Percentiles rank a stretch among this genome's conserved stretches.
Evolutionary conservation across 2,888 invertebrate genomes (phyloP).

Genomic region (Drosophila algonquin): DNA sequence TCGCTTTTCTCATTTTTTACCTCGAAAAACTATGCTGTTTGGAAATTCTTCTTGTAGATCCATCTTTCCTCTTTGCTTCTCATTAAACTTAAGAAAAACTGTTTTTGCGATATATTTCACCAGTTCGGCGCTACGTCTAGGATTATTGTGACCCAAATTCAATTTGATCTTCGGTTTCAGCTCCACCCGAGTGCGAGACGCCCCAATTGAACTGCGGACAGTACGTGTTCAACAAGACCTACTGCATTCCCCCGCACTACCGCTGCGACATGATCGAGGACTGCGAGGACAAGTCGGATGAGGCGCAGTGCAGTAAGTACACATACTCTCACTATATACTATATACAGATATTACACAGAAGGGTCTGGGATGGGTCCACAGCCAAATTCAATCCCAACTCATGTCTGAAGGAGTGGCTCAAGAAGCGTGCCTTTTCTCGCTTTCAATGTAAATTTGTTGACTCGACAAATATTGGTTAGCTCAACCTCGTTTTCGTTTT

Average conservation of each 20-base stretch:
- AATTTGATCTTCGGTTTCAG: conserved; percentile 85
- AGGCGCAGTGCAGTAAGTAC: conserved; percentile 96
- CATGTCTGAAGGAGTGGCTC: background rate
- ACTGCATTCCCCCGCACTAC: conserved; percentile 96
- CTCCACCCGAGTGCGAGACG: conserved; percentile 96
- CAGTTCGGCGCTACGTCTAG: too few species aligned
- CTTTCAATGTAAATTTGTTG: conserved; percentile 68
- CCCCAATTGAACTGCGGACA: conserved; percentile 96
- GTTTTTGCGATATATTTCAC: too few species aligned
- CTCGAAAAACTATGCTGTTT: too few species aligned
- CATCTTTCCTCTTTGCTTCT: too few species aligned
- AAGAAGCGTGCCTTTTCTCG: conserved; percentile 31
- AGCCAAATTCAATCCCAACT: conserved; percentile 10
- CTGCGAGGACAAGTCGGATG: conserved; percentile 97
- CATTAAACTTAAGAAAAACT: too few species aligned
- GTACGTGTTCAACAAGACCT: conserved; percentile 97
- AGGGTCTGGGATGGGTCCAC: background rate
- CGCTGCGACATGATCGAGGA: conserved; percentile 97
- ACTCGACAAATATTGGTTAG: conserved; percentile 63
- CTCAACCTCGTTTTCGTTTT: conserved; percentile 1
- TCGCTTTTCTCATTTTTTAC: too few species aligned
- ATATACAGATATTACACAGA: background rate
- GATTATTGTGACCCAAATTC: too few species aligned
- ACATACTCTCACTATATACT: background rate
- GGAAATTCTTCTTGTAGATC: too few species aligned